Evolutionary conservation across 2,113 vertebrate genomes (phyloP), one percentile per base, ranked within the genome.

Genomic region (Labeo rohita): DNA sequence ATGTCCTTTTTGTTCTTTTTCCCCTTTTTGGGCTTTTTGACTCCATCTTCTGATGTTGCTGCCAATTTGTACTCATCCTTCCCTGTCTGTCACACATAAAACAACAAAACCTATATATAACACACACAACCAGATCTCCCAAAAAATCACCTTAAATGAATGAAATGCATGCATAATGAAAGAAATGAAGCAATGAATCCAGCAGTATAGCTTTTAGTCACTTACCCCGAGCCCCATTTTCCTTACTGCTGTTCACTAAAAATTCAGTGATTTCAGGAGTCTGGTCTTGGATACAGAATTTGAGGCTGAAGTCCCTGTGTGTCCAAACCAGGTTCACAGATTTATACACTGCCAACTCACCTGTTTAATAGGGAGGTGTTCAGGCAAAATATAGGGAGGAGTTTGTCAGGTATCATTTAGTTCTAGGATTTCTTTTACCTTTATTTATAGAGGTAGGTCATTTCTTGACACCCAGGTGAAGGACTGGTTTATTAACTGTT

Each of bases 31-130:
- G 95, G 95, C 83, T 95, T 96, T 10, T 89, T 90, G 0, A 78
- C 9, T 0, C 91, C 93, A 92, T 96, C 94, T n/a, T 99, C 98
- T 0, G 97, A 98, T 16, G 97, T 97, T 0, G 97, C 94, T 0
- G 98, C 97, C 54, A 96, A 94, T 81, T 99, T 96, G 95, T 99
- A 99, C 1, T 98, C 97, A 86, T 99, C 97, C 87, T 93, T 93
- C n/a, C 93, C 94, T 89, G 78, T 93, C 94, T 95, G 87, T 81
- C 52, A 43, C 83, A 52, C 90, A 49, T n/a, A 3, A 63, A 78
- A 36, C 28, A 77, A 28, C 28, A 39, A 39, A 39, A 5, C 39
- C 9, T 18, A 66, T 10, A 34, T 9, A 34, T 15, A 43, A 1
- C 34, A 45, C 49, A 16, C 1, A 8, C 49, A 39, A 54, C 82